Conservation (phyloP, 2,888 invertebrate species). For the Polymixis lichenea region DNA sequence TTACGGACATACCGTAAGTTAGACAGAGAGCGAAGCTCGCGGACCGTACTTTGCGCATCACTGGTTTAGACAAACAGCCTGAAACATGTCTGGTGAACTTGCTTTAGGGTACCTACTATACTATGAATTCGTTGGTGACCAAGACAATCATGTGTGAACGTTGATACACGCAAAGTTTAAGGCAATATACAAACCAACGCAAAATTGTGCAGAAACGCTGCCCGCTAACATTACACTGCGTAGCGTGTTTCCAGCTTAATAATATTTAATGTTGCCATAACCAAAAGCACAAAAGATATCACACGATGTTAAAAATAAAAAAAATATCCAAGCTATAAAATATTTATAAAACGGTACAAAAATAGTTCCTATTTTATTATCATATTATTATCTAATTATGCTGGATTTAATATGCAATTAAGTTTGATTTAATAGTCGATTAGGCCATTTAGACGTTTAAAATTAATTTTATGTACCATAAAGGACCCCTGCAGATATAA, state of each 20-base stretch:
- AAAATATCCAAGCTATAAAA: neutral
- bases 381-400: constrained; percentile 32
- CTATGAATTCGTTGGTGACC: neutral
- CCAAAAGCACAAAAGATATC: neutral
- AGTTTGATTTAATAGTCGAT: constrained; percentile 41
- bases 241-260: too few relatives aligned
- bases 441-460: constrained; percentile 2
- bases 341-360: constrained; percentile 20
- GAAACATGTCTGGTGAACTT: neutral
- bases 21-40: too few relatives aligned
- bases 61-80: neutral
- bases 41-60: too few relatives aligned
- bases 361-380: constrained; percentile 26
- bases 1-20: too few relatives aligned
- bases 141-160: neutral
- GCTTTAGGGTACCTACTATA: neutral
- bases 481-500: neutral
- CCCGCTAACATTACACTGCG: too few relatives aligned
- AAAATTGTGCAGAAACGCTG: neutral
- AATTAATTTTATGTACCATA: constrained; percentile 41
- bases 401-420: constrained; percentile 39
- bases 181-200: neutral
- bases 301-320: neutral
- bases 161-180: neutral
- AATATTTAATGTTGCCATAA: constrained; percentile 7